Conservation (phyloP, 1,140 invertebrate species). For the Diuraphis noxia region DNA sequence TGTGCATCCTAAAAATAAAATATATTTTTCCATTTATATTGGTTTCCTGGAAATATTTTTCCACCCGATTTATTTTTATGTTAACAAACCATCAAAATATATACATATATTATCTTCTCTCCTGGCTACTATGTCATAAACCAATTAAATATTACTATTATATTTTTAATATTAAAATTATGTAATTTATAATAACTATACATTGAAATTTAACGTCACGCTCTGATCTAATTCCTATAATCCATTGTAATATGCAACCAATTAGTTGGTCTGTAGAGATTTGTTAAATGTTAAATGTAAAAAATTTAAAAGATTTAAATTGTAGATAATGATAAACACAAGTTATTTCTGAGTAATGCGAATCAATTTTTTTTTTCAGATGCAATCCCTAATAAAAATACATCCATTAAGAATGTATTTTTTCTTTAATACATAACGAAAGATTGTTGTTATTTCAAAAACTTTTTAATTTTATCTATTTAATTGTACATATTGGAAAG, state of each 20-base stretch:
- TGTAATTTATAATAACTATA: too few relatives aligned
- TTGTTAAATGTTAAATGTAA: not conserved
- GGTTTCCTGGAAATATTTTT: not conserved
- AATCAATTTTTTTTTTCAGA: not conserved
- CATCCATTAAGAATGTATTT: not conserved
- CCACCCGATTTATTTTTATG: not conserved
- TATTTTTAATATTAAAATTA: too few relatives aligned
- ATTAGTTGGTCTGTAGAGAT: not conserved
- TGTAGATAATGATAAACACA: not conserved
- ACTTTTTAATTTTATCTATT: not conserved
- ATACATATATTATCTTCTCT: too few relatives aligned
- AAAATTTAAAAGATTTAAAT: not conserved
- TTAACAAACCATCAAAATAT: not conserved
- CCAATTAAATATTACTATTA: not conserved
- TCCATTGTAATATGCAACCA: not conserved
- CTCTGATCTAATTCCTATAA: not conserved
- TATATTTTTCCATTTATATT: not conserved
- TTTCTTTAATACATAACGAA: not conserved
- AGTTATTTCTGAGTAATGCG: too few relatives aligned
- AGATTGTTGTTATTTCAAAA: too few relatives aligned
- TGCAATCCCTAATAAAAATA: not conserved
- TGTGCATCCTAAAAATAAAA: not conserved
- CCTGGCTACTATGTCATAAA: too few relatives aligned
- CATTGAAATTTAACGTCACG: not conserved
- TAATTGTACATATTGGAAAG: not conserved